Evolutionary conservation across 2,888 invertebrate genomes (phyloP).

Genomic region (Andrena praecox): DNA sequence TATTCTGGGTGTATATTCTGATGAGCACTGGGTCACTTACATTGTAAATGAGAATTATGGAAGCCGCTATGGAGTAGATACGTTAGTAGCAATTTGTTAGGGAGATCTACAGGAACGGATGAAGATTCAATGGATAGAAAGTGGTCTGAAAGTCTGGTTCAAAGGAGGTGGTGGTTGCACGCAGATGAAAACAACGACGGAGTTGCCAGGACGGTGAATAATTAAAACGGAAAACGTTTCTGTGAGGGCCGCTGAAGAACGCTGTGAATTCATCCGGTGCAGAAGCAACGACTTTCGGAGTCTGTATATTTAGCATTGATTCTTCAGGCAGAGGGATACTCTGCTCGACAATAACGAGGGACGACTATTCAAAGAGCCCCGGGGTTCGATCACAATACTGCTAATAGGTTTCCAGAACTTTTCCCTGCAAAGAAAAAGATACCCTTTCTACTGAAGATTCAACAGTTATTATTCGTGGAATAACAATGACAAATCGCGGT

Average conservation of each 20-base stretch:
- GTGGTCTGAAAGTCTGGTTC: constrained; percentile 2
- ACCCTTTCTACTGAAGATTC: constrained; percentile 14
- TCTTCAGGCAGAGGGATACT: constrained; percentile 43
- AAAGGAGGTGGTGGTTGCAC: constrained; percentile 9
- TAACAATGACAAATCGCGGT: background rate
- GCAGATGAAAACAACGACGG: constrained; percentile 47
- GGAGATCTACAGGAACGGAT: constrained; percentile 6
- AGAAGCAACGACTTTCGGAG: constrained; percentile 44
- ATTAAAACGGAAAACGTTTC: constrained; percentile 63
- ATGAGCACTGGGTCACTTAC: no score
- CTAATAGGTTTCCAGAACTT: constrained; percentile 41
- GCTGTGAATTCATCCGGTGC: constrained; percentile 44
- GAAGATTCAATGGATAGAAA: constrained; percentile 11
- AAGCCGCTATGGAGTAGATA: background rate
- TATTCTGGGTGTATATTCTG: no score
- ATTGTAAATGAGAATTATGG: no score
- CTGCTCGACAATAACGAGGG: constrained; percentile 39
- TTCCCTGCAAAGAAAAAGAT: background rate
- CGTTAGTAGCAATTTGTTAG: background rate
- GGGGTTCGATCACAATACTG: constrained; percentile 38
- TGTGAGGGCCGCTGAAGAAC: constrained; percentile 43
- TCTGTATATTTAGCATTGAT: constrained; percentile 65
- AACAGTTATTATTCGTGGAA: background rate
- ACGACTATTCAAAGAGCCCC: constrained; percentile 54
- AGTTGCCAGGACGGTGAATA: constrained; percentile 56